These are phyloP conservation scores for Discoglossus pictus DNA, from an alignment of 2,797 vertebrate genomes.

Conservation along the genomic window DNA sequence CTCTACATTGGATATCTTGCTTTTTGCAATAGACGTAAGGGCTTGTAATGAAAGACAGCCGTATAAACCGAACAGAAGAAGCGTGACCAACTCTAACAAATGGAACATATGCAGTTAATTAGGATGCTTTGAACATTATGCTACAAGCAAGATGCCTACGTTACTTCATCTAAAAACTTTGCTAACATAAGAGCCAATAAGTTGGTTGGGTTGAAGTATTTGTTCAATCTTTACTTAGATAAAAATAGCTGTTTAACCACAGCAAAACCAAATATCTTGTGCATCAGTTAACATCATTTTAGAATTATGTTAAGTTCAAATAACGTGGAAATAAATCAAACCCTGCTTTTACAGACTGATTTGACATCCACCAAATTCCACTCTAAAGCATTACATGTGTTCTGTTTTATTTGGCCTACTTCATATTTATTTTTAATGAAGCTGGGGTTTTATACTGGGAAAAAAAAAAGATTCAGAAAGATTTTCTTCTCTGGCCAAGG, in stretches of 20 bases:
- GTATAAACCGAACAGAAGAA: slow-evolving; percentile 43
- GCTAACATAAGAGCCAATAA: slow-evolving; percentile 54
- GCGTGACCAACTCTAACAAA: slow-evolving; percentile 55
- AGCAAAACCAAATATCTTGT: slow-evolving; percentile 52
- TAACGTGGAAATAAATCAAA: slow-evolving; percentile 61
- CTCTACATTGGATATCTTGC: no score
- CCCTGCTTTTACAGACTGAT: slow-evolving; percentile 56
- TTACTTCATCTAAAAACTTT: slow-evolving; percentile 57
- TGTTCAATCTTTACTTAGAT: slow-evolving; percentile 55
- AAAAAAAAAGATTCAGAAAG: no score
- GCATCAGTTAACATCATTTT: slow-evolving; percentile 58
- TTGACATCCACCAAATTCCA: slow-evolving; percentile 56
- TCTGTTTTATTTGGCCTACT: slow-evolving; percentile 53
- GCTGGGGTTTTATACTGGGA: slow-evolving; percentile 38
- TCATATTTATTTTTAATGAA: slow-evolving; percentile 55
- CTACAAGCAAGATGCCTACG: slow-evolving; percentile 53
- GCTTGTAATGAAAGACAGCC: slow-evolving; percentile 48
- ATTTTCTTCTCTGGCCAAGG: no score
- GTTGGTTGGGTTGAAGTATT: slow-evolving; percentile 56
- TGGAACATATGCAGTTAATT: slow-evolving; percentile 58
- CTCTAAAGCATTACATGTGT: slow-evolving; percentile 58
- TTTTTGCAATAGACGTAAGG: slow-evolving; percentile 59
- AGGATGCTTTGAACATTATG: slow-evolving; percentile 60
- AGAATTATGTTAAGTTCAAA: slow-evolving; percentile 60
- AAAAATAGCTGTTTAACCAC: slow-evolving; percentile 53